Evolutionary conservation across 1,140 invertebrate species (phyloP).

Genomic region (Campoletis sonorensis): DNA sequence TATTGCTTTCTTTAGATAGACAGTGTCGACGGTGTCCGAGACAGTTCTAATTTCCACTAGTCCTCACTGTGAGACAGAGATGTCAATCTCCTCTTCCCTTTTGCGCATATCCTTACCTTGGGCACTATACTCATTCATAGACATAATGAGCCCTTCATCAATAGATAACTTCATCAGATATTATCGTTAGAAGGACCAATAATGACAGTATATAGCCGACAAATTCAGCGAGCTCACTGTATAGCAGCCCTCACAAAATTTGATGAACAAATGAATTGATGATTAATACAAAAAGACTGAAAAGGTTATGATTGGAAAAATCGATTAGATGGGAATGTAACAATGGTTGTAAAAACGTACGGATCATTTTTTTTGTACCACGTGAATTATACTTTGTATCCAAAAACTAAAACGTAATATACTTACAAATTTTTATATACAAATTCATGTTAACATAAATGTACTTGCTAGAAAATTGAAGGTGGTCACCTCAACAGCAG

Average conservation of each 20-base stretch:
- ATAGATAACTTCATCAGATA: too few relatives aligned
- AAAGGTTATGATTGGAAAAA: not conserved
- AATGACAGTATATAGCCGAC: not conserved
- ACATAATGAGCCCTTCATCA: too few relatives aligned
- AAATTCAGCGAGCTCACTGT: not conserved
- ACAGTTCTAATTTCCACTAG: too few relatives aligned
- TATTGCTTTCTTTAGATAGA: too few relatives aligned
- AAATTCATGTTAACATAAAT: not conserved
- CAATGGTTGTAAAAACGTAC: not conserved
- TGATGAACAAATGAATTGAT: not conserved
- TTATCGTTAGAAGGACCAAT: too few relatives aligned
- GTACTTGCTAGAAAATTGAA: not conserved
- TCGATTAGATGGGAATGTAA: not conserved
- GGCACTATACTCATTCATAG: too few relatives aligned
- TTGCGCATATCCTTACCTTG: too few relatives aligned
- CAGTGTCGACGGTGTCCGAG: too few relatives aligned
- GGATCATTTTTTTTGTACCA: not conserved
- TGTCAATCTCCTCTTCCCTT: too few relatives aligned
- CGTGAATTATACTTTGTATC: not conserved
- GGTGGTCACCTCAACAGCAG: not conserved
- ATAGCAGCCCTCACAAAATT: not conserved
- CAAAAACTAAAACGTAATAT: not conserved
- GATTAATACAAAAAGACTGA: not conserved
- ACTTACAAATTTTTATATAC: not conserved
- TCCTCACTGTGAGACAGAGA: too few relatives aligned